Conservation (phyloP, 2,113 vertebrate genomes). For the Cygnus buccinator region DNA sequence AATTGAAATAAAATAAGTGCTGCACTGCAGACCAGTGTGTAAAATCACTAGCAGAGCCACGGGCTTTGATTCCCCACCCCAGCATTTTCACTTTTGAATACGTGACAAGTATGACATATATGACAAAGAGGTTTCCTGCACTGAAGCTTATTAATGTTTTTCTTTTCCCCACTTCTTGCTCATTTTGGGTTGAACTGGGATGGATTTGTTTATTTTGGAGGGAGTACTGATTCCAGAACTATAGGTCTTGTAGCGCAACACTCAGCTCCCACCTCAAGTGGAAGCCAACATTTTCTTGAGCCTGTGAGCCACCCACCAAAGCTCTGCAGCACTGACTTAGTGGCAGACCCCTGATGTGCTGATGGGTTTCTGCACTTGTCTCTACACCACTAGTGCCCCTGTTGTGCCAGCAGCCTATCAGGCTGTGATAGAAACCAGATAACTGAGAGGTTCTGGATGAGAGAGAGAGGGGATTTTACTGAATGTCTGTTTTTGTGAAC, state of each 20-base stretch:
- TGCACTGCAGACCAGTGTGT: neutral
- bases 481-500: neutral
- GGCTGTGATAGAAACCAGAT: neutral
- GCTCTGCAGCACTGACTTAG: neutral
- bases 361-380: neutral
- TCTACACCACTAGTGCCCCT: neutral
- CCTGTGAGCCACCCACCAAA: neutral
- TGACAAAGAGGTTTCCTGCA: neutral
- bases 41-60: neutral
- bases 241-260: neutral
- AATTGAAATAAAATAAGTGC: neutral
- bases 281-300: neutral
- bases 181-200: neutral
- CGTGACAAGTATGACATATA: neutral
- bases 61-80: neutral
- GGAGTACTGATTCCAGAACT: neutral
- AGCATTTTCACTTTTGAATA: neutral
- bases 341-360: neutral
- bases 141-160: neutral
- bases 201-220: neutral
- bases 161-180: neutral
- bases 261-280: neutral
- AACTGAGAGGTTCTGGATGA: neutral
- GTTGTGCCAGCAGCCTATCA: neutral
- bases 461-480: too few species aligned